phyloP scores from a whole-genome alignment of 2,888 invertebrate genomes.

The Miltochrista miniata region DNA sequence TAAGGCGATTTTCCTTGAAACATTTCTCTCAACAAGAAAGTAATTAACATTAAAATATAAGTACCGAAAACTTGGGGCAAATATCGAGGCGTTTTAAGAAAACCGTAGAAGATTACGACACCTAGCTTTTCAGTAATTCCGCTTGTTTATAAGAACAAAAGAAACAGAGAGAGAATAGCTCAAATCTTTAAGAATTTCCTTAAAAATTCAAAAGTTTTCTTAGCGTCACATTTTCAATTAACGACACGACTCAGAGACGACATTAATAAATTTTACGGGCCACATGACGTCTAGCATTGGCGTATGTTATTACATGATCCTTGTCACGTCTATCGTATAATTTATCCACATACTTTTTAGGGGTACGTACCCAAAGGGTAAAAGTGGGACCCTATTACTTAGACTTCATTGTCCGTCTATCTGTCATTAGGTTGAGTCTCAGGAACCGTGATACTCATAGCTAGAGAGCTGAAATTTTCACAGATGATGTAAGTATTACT shows the following conservation, averaged over 20 bases:
- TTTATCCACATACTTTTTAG: no score
- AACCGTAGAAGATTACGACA: constrained; percentile 22
- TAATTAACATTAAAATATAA: constrained; percentile 1
- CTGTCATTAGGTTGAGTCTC: no score
- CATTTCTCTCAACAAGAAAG: neutral
- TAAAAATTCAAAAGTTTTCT: constrained; percentile 25
- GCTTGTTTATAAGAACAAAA: constrained; percentile 16
- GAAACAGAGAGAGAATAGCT: constrained; percentile 7
- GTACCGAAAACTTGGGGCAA: neutral
- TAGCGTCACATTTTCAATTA: neutral
- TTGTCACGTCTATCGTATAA: no score
- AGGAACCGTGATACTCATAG: no score
- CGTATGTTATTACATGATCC: no score
- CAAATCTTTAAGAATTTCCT: constrained; percentile 20
- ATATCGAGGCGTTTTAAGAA: constrained; percentile 5
- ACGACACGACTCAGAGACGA: neutral
- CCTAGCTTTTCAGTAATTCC: constrained; percentile 26
- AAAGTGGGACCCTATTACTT: no score
- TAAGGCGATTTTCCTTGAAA: neutral
- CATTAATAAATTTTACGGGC: neutral
- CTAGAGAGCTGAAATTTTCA: no score
- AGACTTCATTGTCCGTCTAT: no score
- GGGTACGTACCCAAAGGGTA: no score
- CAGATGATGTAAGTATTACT: no score
- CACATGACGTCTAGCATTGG: no score